Evolutionary conservation across 2,797 vertebrate genomes (phyloP).

Genomic region (Siniperca undulata): DNA sequence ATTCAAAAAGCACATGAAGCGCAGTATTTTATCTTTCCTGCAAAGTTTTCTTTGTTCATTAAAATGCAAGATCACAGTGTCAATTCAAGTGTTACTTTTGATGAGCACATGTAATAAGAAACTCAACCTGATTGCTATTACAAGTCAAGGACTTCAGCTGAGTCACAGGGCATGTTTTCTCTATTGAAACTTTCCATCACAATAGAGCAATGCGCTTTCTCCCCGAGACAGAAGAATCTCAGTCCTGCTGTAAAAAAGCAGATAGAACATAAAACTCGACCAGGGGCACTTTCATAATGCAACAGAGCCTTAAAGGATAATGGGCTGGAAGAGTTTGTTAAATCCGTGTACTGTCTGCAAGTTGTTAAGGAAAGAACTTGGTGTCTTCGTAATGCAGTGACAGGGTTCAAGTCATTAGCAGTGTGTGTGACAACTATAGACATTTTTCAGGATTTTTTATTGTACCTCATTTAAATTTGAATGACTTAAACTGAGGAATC

Average conservation of each 20-base stretch:
- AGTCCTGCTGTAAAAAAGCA: not conserved
- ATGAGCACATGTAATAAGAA: constrained; percentile 1
- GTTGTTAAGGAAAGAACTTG: constrained; percentile 17
- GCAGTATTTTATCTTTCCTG: not conserved
- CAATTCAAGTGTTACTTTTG: constrained; percentile 3
- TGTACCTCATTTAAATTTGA: constrained; percentile 3
- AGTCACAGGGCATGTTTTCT: constrained; percentile 42
- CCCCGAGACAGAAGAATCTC: not conserved
- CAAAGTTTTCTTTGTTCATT: constrained; percentile 15
- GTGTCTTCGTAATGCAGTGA: constrained; percentile 15
- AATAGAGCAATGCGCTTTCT: constrained; percentile 23
- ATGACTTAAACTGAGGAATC: not conserved
- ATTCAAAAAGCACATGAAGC: not conserved
- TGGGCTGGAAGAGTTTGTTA: constrained; percentile 7
- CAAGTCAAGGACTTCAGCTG: constrained; percentile 22
- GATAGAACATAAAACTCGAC: constrained; percentile 13
- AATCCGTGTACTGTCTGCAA: constrained; percentile 11
- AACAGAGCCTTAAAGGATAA: constrained; percentile 24
- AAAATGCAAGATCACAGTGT: constrained; percentile 10
- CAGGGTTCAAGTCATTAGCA: constrained; percentile 33
- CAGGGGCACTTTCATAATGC: constrained; percentile 22
- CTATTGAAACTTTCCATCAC: constrained; percentile 32
- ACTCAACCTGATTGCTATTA: not conserved
- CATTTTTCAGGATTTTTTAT: not conserved
- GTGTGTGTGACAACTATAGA: constrained; percentile 7